Evolutionary conservation across 2,797 vertebrate species (phyloP).

Genomic region (Melanotaenia maccullochi): DNA sequence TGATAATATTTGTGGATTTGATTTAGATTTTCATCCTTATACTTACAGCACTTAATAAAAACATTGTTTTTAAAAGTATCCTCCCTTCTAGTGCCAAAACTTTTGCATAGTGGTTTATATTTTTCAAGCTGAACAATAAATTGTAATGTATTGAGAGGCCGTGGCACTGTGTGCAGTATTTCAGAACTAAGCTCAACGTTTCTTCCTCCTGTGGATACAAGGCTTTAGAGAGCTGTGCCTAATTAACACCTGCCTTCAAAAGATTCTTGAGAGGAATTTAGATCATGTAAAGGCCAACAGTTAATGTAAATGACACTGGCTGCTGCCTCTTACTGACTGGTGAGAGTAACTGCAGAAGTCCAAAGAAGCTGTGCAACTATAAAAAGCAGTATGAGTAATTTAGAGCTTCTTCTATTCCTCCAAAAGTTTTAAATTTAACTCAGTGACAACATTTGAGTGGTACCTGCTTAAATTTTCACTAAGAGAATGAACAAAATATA

Average conservation of each 20-base stretch:
- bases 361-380: neutral
- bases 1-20: neutral
- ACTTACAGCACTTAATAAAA: neutral
- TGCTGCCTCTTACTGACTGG: conserved; percentile 65
- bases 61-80: neutral
- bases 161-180: neutral
- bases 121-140: neutral
- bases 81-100: neutral
- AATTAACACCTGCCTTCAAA: conserved; percentile 55
- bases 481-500: conserved; percentile 9
- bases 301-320: conserved; percentile 44
- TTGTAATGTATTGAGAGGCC: neutral
- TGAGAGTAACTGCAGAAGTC: conserved; percentile 46
- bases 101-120: neutral
- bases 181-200: neutral
- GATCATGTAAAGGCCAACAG: conserved; percentile 22
- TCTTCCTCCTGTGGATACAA: conserved; percentile 25
- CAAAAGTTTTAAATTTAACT: conserved; percentile 1
- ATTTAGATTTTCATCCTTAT: neutral
- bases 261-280: conserved; percentile 39
- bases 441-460: neutral
- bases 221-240: conserved; percentile 29
- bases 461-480: conserved; percentile 8
- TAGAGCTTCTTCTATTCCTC: conserved; percentile 15
- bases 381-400: neutral